Percentiles rank a stretch among this genome's conserved stretches.
Conservation (phyloP, 1,140 invertebrate genomes). For the Oedothorax gibbosus region DNA sequence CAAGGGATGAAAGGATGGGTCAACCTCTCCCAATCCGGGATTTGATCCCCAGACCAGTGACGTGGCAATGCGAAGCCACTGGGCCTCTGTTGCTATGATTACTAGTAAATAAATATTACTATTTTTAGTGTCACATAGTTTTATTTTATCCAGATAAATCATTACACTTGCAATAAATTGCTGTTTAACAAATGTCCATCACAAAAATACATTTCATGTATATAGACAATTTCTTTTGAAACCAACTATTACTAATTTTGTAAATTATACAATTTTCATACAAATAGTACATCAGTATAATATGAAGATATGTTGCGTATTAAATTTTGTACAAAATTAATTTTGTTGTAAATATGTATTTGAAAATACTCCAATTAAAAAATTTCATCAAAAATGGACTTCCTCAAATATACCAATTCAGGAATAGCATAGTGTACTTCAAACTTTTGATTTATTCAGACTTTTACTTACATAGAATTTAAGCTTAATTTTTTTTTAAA, state of each 20-base stretch:
- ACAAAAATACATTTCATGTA: constrained; percentile 52
- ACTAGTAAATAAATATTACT: too few relatives aligned
- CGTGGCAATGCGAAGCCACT: too few relatives aligned
- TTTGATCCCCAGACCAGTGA: too few relatives aligned
- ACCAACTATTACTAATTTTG: not conserved
- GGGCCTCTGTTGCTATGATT: too few relatives aligned
- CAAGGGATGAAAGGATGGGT: too few relatives aligned
- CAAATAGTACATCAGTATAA: constrained; percentile 28
- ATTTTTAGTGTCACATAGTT: constrained; percentile 1
- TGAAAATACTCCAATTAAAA: constrained; percentile 56
- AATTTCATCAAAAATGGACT: constrained; percentile 48
- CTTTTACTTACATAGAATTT: too few relatives aligned
- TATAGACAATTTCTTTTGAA: not conserved
- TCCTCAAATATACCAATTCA: too few relatives aligned
- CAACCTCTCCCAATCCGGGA: too few relatives aligned
- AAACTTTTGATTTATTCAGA: too few relatives aligned
- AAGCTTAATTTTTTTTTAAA: too few relatives aligned
- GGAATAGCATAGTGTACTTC: too few relatives aligned
- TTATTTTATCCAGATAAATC: constrained; percentile 51
- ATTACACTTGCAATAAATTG: constrained; percentile 50
- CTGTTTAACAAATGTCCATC: constrained; percentile 55
- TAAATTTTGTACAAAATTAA: constrained; percentile 38
- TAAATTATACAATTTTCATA: constrained; percentile 32
- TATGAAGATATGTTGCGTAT: constrained; percentile 32
- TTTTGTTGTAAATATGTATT: constrained; percentile 5